Base-by-base conservation (phyloP, 53 echinoderm and acorn worm species). In the Crossaster papposus region DNA sequence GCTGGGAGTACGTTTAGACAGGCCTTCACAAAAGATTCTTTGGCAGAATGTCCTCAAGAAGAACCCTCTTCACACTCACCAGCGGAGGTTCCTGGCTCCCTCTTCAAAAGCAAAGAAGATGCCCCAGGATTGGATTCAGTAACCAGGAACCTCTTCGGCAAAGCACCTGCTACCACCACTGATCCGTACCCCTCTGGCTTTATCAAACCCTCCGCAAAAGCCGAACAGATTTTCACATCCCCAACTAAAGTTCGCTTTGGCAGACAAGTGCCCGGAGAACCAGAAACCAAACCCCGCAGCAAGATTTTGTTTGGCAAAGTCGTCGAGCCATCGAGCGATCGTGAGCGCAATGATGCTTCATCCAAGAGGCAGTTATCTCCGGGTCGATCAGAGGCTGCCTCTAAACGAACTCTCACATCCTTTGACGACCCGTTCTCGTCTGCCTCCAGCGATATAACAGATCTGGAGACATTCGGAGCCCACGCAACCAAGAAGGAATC, bases 391-490 rank as follows among this genome's bases (percentile, higher is more conserved):
- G 58, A 87, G 36, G 77, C 89, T 1, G 72, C 62, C 71, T 80
- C 80, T 18, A 86, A 86, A 71, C 93, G 92, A 35, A 71, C 81
- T 7, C 86, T 93, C 22, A 93, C 70, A 31, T 3, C 77, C 3
- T 83, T 89, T 87, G 92, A 90, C 38, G 90, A 92, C 55, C 78
- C 91, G 6, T 91, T 92, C 35, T 85, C 75, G 30, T 80, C 89
- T 11, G 52, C 54, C 65, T 50, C 79, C 51, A 58, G 82, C 35
- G 97, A 96, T 79, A 89, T 96, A 30, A 91, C 95, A 0, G 95
- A 96, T 54, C 74, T 96, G 89, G 95, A 96, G 90, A 96, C 92
- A 20, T 96, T 96, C 79, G 97, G 97, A 11, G 30, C 92, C n/a
- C 17, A 24, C 35, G 14, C 74, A 2, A 35, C 2, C 55, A 52